phyloP scores from a whole-genome alignment of 2,113 vertebrate species.

The Dasyurus viverrinus region DNA sequence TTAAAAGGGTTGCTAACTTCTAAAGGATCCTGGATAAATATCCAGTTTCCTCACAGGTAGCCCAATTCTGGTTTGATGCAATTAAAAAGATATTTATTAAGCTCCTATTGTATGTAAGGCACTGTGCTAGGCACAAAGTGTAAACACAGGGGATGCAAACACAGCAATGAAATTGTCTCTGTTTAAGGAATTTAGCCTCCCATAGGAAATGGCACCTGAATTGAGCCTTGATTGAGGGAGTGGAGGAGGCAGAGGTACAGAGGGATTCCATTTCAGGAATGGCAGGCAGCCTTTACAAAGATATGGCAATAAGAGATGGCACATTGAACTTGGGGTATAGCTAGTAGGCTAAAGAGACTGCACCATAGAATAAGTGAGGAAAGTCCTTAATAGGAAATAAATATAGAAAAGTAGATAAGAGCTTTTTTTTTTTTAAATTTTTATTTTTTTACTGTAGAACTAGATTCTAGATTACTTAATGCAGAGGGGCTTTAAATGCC shows the following conservation, averaged over 20 bases:
- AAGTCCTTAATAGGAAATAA: background rate
- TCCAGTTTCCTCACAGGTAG: background rate
- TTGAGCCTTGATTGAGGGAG: background rate
- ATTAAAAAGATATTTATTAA: background rate
- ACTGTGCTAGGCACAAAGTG: background rate
- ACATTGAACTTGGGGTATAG: background rate
- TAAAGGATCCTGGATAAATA: slow-evolving; percentile 15
- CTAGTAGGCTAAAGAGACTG: background rate
- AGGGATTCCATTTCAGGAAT: background rate
- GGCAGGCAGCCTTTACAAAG: background rate
- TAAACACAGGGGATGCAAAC: background rate
- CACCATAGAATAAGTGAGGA: background rate
- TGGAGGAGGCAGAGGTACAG: background rate
- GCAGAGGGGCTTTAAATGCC: background rate
- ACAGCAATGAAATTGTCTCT: background rate
- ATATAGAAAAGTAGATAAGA: background rate
- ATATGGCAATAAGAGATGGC: background rate
- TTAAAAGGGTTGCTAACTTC: slow-evolving; percentile 6
- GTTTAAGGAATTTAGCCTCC: background rate
- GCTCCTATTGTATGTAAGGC: background rate
- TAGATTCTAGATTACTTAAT: background rate
- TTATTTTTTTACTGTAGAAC: background rate
- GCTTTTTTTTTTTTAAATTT: background rate
- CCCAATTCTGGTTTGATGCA: background rate
- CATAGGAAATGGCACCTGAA: background rate